Conservation (phyloP, 2,888 invertebrate species). For the Elgonia sp. region DNA sequence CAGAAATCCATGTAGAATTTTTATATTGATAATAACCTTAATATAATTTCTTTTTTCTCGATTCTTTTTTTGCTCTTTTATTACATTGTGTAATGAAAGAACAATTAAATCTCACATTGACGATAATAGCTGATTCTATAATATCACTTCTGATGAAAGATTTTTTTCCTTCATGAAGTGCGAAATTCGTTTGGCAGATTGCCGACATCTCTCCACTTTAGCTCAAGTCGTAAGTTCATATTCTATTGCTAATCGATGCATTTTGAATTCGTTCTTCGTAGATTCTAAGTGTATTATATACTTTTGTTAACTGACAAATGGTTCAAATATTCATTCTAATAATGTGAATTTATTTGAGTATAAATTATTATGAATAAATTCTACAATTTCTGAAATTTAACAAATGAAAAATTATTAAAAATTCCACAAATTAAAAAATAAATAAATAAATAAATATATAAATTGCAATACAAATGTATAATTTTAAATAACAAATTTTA, state of each 20-base stretch:
- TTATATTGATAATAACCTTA: too few relatives aligned
- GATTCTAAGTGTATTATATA: not conserved
- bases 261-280: conserved; percentile 36
- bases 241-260: conserved; percentile 55
- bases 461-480: too few relatives aligned
- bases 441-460: not conserved
- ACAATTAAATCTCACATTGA: conserved; percentile 45
- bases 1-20: too few relatives aligned
- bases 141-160: conserved; percentile 35
- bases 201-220: conserved; percentile 61
- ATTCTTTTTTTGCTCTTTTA: too few relatives aligned
- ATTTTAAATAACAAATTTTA: too few relatives aligned
- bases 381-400: not conserved
- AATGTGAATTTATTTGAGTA: not conserved
- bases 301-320: not conserved
- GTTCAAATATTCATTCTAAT: not conserved
- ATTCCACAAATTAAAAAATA: not conserved
- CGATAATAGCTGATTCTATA: conserved; percentile 50
- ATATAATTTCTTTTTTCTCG: too few relatives aligned
- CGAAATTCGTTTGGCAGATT: conserved; percentile 71
- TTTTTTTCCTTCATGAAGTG: conserved; percentile 60
- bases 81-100: too few relatives aligned
- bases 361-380: not conserved
- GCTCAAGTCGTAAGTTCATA: conserved; percentile 51
- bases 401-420: not conserved